Base-by-base conservation (phyloP, 2,113 vertebrate genomes). In the Motacilla alba region DNA sequence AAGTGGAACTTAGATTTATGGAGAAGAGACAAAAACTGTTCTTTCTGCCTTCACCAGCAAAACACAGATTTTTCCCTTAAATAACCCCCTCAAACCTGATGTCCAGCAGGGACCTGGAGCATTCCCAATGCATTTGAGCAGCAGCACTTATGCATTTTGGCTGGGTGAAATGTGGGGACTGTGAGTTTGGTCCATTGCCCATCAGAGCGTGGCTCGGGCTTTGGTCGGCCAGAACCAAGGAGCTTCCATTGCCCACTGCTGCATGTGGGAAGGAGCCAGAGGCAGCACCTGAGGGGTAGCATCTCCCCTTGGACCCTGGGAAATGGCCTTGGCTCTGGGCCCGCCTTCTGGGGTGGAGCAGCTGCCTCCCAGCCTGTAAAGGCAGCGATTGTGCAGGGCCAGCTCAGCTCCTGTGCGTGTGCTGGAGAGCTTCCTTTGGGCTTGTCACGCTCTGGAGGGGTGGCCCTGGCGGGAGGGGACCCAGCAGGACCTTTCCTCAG, bases 1-100 rank as follows among this genome's bases (percentile, higher is more conserved):
- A 94, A 97, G 95, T 92, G 79, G 85, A 96, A 96, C 79, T 95
- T 86, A 55, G 15, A 86, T 88, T 96, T 90, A 94, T 80, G 49
- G 82, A 93, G 78, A 88, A 70, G 79, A 83, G 68, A 92, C 64
- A 83, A 94, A 96, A 95, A 96, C 60, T 41, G 35, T 23, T 90
- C 49, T 88, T 86, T 46, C 79, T 81, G 52, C 55, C 52, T 70
- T 81, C 75, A 75, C 76, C 31, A 35, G 55, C 13, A 39, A 85
- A 85, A 77, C 5, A 11, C 5, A 2, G 7, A 8, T 50, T 76
- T 75, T 83, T 49, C 52, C 78, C 64, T 72, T 59, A 64, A 87
- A 77, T 33, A 68, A 94, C 11, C 15, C 14, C 41, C 63, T 85
- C 43, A 13, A 23, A 83, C 13, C 11, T 0, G 7, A 13, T 39